Conservation (phyloP, 2,113 vertebrate species). For the Pollimyrus isidori region DNA sequence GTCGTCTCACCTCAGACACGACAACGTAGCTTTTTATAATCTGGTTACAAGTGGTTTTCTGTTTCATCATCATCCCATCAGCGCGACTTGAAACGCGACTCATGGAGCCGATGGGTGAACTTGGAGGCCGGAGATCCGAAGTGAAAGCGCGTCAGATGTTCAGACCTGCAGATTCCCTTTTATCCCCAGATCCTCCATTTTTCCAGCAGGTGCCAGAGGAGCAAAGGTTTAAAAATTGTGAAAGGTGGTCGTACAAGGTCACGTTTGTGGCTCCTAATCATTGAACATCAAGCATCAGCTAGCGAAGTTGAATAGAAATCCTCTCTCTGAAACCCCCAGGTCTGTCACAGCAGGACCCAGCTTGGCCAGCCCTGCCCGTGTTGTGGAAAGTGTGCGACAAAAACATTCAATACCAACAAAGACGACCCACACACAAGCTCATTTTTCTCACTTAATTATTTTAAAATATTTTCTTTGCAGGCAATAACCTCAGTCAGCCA, state of each 20-base stretch:
- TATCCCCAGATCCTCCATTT: neutral
- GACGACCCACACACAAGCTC: neutral
- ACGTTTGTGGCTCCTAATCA: neutral
- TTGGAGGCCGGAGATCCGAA: neutral
- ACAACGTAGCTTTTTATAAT: neutral
- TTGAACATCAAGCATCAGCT: neutral
- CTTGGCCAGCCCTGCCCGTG: neutral
- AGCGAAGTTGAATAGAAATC: neutral
- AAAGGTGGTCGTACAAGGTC: neutral
- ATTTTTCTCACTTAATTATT: neutral
- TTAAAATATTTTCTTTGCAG: neutral
- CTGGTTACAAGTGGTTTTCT: neutral
- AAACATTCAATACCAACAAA: neutral
- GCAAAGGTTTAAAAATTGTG: neutral
- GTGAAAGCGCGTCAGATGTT: neutral
- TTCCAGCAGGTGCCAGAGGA: neutral
- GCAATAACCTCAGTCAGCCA: neutral
- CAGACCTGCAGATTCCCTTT: neutral
- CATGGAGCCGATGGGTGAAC: neutral
- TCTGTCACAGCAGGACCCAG: neutral
- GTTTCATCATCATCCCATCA: neutral
- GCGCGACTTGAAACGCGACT: neutral
- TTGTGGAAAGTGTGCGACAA: neutral
- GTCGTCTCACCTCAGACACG: neutral
- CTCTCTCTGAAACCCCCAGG: neutral